A percentile compares a stretch with the other conserved stretches of the same genome.
Conservation (phyloP, 2,888 invertebrate species). For the Drosophila multiciliata region DNA sequence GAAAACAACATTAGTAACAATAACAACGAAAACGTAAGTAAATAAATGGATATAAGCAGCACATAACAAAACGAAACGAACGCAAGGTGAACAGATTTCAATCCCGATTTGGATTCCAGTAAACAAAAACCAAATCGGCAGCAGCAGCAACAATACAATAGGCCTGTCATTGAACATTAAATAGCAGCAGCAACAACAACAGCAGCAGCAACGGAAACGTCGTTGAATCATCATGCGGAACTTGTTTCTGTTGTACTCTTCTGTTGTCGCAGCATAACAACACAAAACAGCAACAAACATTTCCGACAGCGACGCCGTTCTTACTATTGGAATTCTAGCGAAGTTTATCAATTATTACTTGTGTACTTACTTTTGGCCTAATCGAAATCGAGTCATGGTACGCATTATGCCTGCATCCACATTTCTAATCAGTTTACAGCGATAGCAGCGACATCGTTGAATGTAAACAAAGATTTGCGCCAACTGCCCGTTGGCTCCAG, state of each 20-base stretch:
- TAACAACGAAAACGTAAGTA: slow-evolving; percentile 42
- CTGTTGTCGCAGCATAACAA: slow-evolving; percentile 43
- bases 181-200: neutral
- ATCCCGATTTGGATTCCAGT: slow-evolving; percentile 36
- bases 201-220: slow-evolving; percentile 56
- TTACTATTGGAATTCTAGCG: slow-evolving; percentile 20
- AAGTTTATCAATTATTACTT: slow-evolving; percentile 21
- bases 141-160: slow-evolving; percentile 43
- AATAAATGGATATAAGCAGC: neutral
- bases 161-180: slow-evolving; percentile 37
- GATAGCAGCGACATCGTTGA: slow-evolving; percentile 35
- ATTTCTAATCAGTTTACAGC: slow-evolving; percentile 40
- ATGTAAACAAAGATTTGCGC: slow-evolving; percentile 67
- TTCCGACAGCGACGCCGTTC: slow-evolving; percentile 7
- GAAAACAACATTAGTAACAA: slow-evolving; percentile 9
- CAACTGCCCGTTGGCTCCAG: slow-evolving; percentile 16
- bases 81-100: slow-evolving; percentile 14
- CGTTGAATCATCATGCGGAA: slow-evolving; percentile 77
- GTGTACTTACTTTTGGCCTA: slow-evolving; percentile 27
- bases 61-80: neutral
- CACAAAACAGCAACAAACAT: slow-evolving; percentile 29
- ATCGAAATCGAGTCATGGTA: neutral
- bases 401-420: slow-evolving; percentile 12
- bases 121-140: slow-evolving; percentile 56
- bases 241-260: slow-evolving; percentile 64